Evolutionary conservation across 1,140 invertebrate genomes (phyloP).

Genomic region (Heliconius hewitsoni): DNA sequence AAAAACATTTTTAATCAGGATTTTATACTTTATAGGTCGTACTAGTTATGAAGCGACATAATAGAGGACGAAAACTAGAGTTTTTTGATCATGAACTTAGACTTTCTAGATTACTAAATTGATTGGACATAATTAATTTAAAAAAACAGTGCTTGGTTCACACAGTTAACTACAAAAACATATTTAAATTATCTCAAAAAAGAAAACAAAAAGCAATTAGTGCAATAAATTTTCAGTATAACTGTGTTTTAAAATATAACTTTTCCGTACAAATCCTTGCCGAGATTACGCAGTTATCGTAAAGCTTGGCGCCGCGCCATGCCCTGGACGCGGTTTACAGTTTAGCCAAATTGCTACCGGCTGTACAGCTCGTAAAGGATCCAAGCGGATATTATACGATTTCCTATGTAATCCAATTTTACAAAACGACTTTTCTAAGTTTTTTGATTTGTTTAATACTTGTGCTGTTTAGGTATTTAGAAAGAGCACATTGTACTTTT

Average conservation of each 20-base stretch:
- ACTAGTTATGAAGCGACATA: no score
- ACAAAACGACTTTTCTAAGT: conserved; percentile 12
- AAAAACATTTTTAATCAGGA: no score
- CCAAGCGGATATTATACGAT: conserved; percentile 25
- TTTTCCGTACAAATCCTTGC: background rate
- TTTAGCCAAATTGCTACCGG: conserved; percentile 59
- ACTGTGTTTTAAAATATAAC: background rate
- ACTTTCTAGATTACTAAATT: no score
- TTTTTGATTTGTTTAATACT: conserved; percentile 1
- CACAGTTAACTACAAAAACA: background rate
- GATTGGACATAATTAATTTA: no score
- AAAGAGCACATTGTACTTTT: no score
- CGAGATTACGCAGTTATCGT: conserved; percentile 45
- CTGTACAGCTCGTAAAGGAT: conserved; percentile 47
- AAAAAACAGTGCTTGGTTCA: no score
- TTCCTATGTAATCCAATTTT: conserved; percentile 17
- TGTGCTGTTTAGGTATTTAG: background rate
- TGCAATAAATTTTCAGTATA: background rate
- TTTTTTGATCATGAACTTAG: no score
- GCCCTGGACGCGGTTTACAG: conserved; percentile 48
- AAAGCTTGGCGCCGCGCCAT: conserved; percentile 49
- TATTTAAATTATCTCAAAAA: background rate
- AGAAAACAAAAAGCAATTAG: background rate
- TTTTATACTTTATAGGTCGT: no score
- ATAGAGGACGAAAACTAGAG: no score